A percentile compares a stretch with the other conserved stretches of the same genome.
Conservation (phyloP, 2,113 vertebrate genomes). For the Spea bombifrons region DNA sequence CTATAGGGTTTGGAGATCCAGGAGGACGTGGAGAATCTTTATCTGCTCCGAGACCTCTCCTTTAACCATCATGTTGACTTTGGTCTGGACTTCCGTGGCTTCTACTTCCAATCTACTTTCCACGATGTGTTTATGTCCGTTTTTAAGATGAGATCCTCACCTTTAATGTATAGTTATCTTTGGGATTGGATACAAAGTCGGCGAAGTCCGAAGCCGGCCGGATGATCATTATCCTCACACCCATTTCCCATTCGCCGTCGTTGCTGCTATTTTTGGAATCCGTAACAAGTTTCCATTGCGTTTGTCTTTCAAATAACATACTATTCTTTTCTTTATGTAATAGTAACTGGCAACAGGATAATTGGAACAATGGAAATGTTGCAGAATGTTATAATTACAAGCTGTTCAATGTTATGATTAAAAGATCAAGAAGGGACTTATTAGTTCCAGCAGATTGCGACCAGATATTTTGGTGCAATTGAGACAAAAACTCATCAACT, state of each 20-base stretch:
- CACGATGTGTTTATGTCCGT: not conserved
- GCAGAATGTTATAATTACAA: not conserved
- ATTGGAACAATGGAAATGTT: not conserved
- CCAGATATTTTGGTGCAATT: constrained; percentile 6
- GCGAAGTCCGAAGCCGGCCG: not conserved
- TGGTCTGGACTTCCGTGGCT: not conserved
- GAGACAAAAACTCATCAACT: not conserved
- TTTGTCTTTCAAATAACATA: constrained; percentile 2
- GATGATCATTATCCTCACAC: not conserved
- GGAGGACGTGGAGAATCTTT: not conserved
- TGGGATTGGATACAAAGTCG: not conserved
- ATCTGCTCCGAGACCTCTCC: not conserved
- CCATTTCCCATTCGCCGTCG: constrained; percentile 2
- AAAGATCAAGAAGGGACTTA: constrained; percentile 7
- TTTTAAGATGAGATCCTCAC: not conserved
- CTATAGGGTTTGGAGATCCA: not conserved
- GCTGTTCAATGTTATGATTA: constrained; percentile 1
- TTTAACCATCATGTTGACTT: not conserved
- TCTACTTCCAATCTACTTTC: not conserved
- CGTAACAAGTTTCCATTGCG: constrained; percentile 10
- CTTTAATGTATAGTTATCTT: not conserved
- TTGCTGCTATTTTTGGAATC: constrained; percentile 11
- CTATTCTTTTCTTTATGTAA: not conserved
- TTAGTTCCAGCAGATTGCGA: constrained; percentile 18
- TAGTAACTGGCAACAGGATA: not conserved